Evolutionary conservation across 1,140 invertebrate genomes (phyloP), one percentile per base, ranked within the genome.

Genomic region (Drusus annulatus): DNA sequence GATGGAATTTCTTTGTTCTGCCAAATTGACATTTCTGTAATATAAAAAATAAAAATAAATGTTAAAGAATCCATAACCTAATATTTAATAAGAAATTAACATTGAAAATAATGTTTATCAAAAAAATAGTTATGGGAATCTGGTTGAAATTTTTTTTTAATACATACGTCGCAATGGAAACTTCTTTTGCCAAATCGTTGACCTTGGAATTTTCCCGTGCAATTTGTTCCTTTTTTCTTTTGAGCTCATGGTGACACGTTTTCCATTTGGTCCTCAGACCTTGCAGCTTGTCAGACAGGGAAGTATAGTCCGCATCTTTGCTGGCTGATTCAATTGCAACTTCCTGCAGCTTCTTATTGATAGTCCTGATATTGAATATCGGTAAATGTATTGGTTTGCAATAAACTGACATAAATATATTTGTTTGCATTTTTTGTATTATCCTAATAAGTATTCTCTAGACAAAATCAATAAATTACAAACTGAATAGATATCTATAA

Each of bases 181-280:
- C 87, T 82, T 88, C 87, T 60, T 81, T 80, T 36, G 87, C 80
- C 25, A 89, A 80, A 73, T 87, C 87, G 1, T 73, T 74, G 0
- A 88, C 73, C 60, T 89, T 88, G 36, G 83, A 81, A 16, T 85
- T 82, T 77, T 89, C 87, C 15, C 86, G 80, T 50, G 81, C 79
- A 0, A 85, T 79, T 50, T 84, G 76, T 25, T 88, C 87, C 3
- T 76, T 76, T n/a, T 85, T 83, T 58, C 86, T 87, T 25, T 80
- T 80, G 7, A 73, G n/a, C 1, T 80, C 51, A 45, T 84, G 68
- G 58, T 31, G 16, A 76, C 68, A 69, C 17, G n/a, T 23, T 58
- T 83, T 83, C 54, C 71, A 83, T 6, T 79, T 25, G 19, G 5
- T 52, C 50, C 71, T 54, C 16, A 58, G 7, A 4, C 68, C 71